Conservation (phyloP, 1,140 invertebrate species). For the Mercenaria mercenaria region DNA sequence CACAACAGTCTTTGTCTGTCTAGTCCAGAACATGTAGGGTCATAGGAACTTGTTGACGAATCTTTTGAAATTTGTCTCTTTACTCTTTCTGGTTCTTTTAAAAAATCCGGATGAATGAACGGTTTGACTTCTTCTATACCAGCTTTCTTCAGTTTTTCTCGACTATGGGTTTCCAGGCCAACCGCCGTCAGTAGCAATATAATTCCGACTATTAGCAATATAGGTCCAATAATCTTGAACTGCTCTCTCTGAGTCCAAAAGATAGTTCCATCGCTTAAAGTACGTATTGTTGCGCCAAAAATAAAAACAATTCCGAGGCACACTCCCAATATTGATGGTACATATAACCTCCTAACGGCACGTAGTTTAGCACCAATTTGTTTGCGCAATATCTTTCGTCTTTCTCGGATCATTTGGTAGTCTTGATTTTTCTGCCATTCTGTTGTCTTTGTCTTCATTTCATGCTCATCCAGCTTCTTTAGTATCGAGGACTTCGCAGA, state of each 20-base stretch:
- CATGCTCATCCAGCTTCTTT: conserved; percentile 34
- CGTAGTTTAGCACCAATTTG: conserved; percentile 30
- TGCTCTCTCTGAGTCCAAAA: conserved; percentile 30
- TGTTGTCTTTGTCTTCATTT: neutral
- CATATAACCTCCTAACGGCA: neutral
- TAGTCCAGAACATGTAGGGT: neutral
- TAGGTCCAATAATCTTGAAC: conserved; percentile 36
- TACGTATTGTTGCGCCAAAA: conserved; percentile 33
- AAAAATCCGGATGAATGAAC: conserved; percentile 53
- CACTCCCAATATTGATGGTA: neutral
- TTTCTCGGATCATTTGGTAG: conserved; percentile 30
- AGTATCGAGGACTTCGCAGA: conserved; percentile 10
- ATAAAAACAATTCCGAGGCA: conserved; percentile 3
- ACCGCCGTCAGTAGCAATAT: conserved; percentile 20
- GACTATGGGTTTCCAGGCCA: conserved; percentile 8
- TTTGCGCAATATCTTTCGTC: conserved; percentile 29
- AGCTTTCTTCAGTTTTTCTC: conserved; percentile 39
- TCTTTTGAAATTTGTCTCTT: neutral
- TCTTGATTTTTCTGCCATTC: conserved; percentile 58
- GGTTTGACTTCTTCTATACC: conserved; percentile 29
- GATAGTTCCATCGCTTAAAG: conserved; percentile 25
- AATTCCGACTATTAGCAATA: neutral
- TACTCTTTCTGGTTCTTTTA: neutral
- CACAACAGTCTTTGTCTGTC: conserved; percentile 8
- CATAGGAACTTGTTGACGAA: neutral